A percentile compares a stretch with the other conserved stretches of the same genome.
Conservation (phyloP, 1,140 invertebrate genomes). For the Pemphigus obesinymphae region DNA sequence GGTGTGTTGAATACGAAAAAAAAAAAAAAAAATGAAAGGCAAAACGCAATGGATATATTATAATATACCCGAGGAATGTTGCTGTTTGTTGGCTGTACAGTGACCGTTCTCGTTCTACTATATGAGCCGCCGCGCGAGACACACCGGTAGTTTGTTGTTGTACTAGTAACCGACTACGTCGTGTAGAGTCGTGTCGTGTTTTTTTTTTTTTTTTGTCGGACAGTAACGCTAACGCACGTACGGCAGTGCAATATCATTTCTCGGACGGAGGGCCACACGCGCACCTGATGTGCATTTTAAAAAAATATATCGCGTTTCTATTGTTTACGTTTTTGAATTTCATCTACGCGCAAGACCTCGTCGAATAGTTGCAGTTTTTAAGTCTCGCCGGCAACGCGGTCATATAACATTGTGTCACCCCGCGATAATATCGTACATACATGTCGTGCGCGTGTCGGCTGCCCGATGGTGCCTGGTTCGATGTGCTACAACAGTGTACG, state of each 20-base stretch:
- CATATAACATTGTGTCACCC: neutral
- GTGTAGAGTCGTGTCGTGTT: neutral
- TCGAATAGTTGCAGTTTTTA: too few species aligned
- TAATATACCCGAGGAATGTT: neutral
- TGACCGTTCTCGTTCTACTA: neutral
- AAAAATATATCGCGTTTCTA: neutral
- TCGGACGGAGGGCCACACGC: neutral
- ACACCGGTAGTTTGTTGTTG: neutral
- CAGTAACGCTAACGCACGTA: too few species aligned
- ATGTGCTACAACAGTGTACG: too few species aligned
- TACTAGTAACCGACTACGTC: neutral
- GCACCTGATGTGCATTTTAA: neutral
- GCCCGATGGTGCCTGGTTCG: too few species aligned
- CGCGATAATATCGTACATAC: neutral
- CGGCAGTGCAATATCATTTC: neutral
- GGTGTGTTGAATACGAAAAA: neutral
- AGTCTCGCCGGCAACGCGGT: neutral
- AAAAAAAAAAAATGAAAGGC: conserved; percentile 18
- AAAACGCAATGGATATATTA: neutral
- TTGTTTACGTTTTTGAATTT: neutral
- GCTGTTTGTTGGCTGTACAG: neutral
- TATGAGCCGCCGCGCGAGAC: neutral
- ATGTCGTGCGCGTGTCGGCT: neutral
- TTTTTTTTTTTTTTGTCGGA: too few species aligned
- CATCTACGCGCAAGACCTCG: too few species aligned